Base-by-base conservation (phyloP, 23 tunicate genomes). In the Halocynthia aurantium region DNA sequence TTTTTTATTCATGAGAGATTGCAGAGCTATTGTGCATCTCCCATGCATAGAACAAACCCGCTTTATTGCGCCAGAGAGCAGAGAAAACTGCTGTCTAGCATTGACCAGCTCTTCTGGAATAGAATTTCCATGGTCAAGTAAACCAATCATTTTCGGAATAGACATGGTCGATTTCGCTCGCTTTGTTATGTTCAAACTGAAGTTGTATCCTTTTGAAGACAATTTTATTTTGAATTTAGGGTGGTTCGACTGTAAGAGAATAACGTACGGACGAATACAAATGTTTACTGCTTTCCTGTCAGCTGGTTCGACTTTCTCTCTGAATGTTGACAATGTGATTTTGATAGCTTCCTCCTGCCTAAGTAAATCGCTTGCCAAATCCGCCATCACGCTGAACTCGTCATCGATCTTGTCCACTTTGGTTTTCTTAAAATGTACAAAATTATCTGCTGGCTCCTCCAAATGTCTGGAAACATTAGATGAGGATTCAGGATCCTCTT, bases 171-270 rank as follows among this genome's bases (percentile, higher is more conserved):
- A 74, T 56, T 74, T 74, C 56, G 78, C 56, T 56, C 40, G 55
- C 13, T 53, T 53, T 49, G 56, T 74, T 8, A 74, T 64, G 55
- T 74, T 74, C 63, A 74, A n/a, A 74, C 78, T 56, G 63, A 74
- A 74, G 31, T 74, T 74, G 57, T 74, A 74, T 2, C 78, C 78
- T 74, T 74, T 74, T 18, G 78, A 54, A 21, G 78, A 74, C n/a
- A 74, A 22, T 65, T 74, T 50, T 62, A 55, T 20, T 54, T 74
- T 74, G 10, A 74, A 54, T 12, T 53, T 54, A 9, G 63, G 78
- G 55, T 74, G 65, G 5, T 54, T 74, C 6, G 31, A 54, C 31
- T 56, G 55, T 53, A 74, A 6, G 31, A 8, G 19, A 10, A 21
- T 21, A 18, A 74, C 6, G 31, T 74, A 74, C 21, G 44, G 44